These are phyloP conservation scores for Hylomyscus alleni DNA, from an alignment of 2,797 vertebrate species.

Conservation along the genomic window DNA sequence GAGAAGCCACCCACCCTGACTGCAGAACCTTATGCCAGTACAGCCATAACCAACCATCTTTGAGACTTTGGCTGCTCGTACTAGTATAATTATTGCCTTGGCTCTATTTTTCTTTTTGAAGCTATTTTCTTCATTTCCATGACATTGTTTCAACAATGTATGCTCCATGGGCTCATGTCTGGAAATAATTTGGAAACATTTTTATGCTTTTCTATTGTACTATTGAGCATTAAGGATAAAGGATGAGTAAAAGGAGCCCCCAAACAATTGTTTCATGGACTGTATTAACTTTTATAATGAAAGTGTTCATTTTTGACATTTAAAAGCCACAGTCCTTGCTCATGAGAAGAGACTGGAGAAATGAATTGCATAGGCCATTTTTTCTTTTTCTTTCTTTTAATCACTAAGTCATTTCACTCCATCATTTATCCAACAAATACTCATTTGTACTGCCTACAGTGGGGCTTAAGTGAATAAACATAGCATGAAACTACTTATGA, in stretches of 20 bases:
- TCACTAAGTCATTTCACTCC: slow-evolving; percentile 22
- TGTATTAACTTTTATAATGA: slow-evolving; percentile 27
- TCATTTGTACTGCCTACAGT: background rate
- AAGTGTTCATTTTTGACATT: slow-evolving; percentile 18
- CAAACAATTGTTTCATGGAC: background rate
- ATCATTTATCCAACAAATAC: background rate
- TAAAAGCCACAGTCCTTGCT: slow-evolving; percentile 21
- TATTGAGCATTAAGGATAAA: background rate
- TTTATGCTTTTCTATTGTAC: slow-evolving; percentile 13
- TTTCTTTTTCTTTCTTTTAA: slow-evolving; percentile 22
- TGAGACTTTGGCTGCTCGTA: background rate
- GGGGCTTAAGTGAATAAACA: background rate
- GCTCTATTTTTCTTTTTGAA: background rate
- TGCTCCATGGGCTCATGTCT: slow-evolving; percentile 8
- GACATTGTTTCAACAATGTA: slow-evolving; percentile 1
- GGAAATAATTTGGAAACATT: slow-evolving; percentile 55
- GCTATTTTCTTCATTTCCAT: background rate
- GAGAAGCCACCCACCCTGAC: background rate
- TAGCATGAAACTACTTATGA: background rate
- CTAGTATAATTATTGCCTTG: background rate
- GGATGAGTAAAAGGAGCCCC: background rate
- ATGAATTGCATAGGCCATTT: background rate
- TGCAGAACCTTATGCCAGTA: background rate
- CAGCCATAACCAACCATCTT: background rate
- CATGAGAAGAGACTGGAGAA: background rate